Conservation (phyloP, 1,140 invertebrate species). For the Drosophila takahashii region DNA sequence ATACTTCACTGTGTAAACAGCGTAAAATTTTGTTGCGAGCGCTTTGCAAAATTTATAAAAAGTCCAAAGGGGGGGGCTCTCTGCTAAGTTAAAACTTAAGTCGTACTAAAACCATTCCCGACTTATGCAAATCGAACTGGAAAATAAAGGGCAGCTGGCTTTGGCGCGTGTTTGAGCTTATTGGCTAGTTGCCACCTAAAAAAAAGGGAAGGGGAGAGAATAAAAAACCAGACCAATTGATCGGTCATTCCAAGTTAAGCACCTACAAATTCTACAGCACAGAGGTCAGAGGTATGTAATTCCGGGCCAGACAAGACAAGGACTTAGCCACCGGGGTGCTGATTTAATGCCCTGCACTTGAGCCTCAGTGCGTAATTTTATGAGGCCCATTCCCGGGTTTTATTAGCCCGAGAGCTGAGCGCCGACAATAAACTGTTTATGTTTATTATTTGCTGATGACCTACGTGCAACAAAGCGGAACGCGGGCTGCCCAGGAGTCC, state of each 20-base stretch:
- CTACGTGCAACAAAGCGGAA: conserved; percentile 70
- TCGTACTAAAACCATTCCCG: conserved; percentile 27
- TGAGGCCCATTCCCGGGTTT: conserved; percentile 74
- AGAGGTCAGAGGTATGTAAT: not conserved
- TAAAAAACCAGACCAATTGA: conserved; percentile 55
- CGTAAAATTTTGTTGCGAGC: conserved; percentile 76
- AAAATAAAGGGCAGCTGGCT: conserved; percentile 23
- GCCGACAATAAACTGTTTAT: conserved; percentile 83
- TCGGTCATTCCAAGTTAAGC: conserved; percentile 53
- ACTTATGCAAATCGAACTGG: conserved; percentile 75
- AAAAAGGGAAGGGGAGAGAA: too few species aligned
- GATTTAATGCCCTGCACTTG: conserved; percentile 80
- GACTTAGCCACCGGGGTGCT: conserved; percentile 32
- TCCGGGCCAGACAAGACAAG: conserved; percentile 32
- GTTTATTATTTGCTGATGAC: conserved; percentile 84
- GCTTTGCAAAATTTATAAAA: conserved; percentile 49
- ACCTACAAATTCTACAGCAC: conserved; percentile 28
- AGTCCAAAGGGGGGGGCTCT: not conserved
- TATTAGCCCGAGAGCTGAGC: conserved; percentile 76
- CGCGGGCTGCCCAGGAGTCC: conserved; percentile 14
- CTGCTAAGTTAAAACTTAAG: not conserved
- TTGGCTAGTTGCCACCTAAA: conserved; percentile 15
- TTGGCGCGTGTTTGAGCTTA: conserved; percentile 32
- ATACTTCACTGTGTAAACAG: conserved; percentile 81
- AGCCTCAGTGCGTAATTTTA: conserved; percentile 77